Base-by-base conservation (phyloP, 2,797 vertebrate genomes). In the Streptopelia turtur region DNA sequence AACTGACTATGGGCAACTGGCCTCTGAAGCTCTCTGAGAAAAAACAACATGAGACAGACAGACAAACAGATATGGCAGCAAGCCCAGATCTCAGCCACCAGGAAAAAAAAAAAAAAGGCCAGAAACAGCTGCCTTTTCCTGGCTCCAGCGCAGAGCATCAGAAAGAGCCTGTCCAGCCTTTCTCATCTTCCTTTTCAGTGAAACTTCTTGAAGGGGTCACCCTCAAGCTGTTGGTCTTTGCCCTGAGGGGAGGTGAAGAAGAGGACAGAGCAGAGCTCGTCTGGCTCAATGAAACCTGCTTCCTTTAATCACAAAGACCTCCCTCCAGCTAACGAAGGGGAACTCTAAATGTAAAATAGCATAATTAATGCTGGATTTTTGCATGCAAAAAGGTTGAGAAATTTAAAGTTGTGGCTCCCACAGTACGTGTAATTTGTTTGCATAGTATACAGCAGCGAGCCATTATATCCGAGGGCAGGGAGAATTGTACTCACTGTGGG, bases 161-260 rank as follows among this genome's bases (percentile, higher is more conserved):
- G 94, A 96, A 96, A 93, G 89, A 97, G 90, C 78, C 69, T 39
- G 71, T 92, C 91, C 47, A 87, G 92, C 79, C 76, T 89, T 96
- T 97, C 95, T 91, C 92, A 89, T 97, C 94, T 96, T 97, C 95
- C 96, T 97, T 97, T 96, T 94, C 31, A 91, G 91, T 86, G 76
- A 91, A 84, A 92, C 90, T 68, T 91, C 72, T 96, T 82, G 25
- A 87, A 96, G 92, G 89, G 96, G 96, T 97, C 97, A 96, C 90
- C 93, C 86, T 97, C 94, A 96, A 97, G 96, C 97, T 56, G 88
- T 95, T 97, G 97, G 96, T 97, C 98, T 97, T 95, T 97, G 97
- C 92, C 95, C 97, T 69, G 61, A 83, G 89, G 86, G 60, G 95
- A 98, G 97, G 97, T 98, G 97, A 98, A 97, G 93, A 94, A 97